A percentile compares a stretch with the other conserved stretches of the same genome.
Evolutionary conservation across 2,888 invertebrate species (phyloP).

Genomic region (Corythucha ciliata): DNA sequence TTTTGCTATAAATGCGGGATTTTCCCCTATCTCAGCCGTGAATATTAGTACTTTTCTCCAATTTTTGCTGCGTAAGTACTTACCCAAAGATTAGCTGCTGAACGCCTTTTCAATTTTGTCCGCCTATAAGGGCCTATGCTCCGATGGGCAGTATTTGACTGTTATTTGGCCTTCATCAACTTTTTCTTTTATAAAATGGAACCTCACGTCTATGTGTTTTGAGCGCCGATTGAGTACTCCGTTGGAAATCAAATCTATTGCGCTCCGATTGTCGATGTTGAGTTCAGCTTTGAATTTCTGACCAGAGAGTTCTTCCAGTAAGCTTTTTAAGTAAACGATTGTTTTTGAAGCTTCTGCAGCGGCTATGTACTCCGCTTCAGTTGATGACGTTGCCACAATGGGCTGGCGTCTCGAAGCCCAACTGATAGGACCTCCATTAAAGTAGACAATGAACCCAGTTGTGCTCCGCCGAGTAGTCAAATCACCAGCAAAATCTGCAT

Average conservation of each 20-base stretch:
- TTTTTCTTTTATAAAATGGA: conserved; percentile 17
- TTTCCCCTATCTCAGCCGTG: too few species aligned
- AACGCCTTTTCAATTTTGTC: too few species aligned
- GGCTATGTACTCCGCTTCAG: conserved; percentile 29
- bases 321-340: conserved; percentile 36
- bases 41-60: too few species aligned
- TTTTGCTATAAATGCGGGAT: too few species aligned
- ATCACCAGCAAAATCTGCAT: conserved; percentile 40
- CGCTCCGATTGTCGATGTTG: conserved; percentile 36
- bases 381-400: conserved; percentile 13
- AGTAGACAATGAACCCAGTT: conserved; percentile 33
- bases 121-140: too few species aligned
- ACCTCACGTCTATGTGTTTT: conserved; percentile 36
- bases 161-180: too few species aligned
- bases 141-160: too few species aligned
- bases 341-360: conserved; percentile 28
- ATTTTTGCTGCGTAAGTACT: too few species aligned
- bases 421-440: conserved; percentile 21
- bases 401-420: conserved; percentile 25
- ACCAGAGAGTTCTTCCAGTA: conserved; percentile 34
- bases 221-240: conserved; percentile 37
- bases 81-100: too few species aligned
- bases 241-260: conserved; percentile 37
- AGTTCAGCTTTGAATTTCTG: conserved; percentile 32
- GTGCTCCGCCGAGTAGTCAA: conserved; percentile 37